These are phyloP conservation scores for Nymphalis polychloros DNA, from an alignment of 2,888 invertebrate genomes.

Conservation along the genomic window DNA sequence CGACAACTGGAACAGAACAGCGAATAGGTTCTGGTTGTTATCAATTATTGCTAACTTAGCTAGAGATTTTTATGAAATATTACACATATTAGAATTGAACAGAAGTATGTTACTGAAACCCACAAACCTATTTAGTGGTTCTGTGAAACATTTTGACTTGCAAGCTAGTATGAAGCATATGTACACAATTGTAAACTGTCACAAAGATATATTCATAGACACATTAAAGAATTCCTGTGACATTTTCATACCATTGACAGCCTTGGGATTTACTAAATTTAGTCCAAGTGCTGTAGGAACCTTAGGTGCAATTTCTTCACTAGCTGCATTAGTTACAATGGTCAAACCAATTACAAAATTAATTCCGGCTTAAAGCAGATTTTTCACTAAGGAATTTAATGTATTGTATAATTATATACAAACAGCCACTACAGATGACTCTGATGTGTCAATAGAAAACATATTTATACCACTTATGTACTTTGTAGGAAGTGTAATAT, in stretches of 20 bases:
- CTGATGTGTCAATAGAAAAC: too few relatives aligned
- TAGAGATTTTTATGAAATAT: slow-evolving; percentile 92
- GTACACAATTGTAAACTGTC: slow-evolving; percentile 60
- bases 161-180: slow-evolving; percentile 55
- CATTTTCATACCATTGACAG: slow-evolving; percentile 91
- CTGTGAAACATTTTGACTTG: slow-evolving; percentile 53
- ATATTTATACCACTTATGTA: too few relatives aligned
- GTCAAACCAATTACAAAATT: slow-evolving; percentile 90
- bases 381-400: neutral
- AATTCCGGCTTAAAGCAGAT: slow-evolving; percentile 65
- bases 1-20: slow-evolving; percentile 87
- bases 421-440: too few relatives aligned
- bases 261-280: slow-evolving; percentile 88
- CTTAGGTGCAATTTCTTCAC: slow-evolving; percentile 90
- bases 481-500: too few relatives aligned
- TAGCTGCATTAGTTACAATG: slow-evolving; percentile 88
- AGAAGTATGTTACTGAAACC: slow-evolving; percentile 68
- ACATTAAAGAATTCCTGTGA: slow-evolving; percentile 93
- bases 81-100: slow-evolving; percentile 81
- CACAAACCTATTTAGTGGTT: slow-evolving; percentile 60
- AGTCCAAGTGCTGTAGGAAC: slow-evolving; percentile 90
- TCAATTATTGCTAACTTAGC: slow-evolving; percentile 90
- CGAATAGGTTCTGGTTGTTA: slow-evolving; percentile 92
- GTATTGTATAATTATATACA: too few relatives aligned
- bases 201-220: slow-evolving; percentile 88